These are phyloP conservation scores for Drosophila setifemur DNA, from an alignment of 1,140 invertebrate species.

Conservation along the genomic window DNA sequence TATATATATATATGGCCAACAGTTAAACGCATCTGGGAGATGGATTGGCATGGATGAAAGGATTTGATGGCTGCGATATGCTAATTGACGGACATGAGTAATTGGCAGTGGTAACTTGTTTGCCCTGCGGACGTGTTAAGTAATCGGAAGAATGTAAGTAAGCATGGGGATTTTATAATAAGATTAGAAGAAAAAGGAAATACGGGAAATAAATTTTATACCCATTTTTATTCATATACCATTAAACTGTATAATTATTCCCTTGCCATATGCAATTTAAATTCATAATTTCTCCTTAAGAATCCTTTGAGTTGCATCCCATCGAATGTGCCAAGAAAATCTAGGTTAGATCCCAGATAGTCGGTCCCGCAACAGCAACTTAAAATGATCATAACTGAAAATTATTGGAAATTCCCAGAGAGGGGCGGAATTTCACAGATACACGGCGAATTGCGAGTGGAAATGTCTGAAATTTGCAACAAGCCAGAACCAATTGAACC, in stretches of 20 bases:
- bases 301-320: not conserved
- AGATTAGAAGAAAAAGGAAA: not conserved
- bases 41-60: constrained; percentile 24
- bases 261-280: too few relatives aligned
- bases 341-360: constrained; percentile 51
- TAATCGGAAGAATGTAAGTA: constrained; percentile 18
- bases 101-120: constrained; percentile 28
- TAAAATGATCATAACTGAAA: constrained; percentile 76
- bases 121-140: constrained; percentile 13
- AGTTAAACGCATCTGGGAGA: constrained; percentile 5
- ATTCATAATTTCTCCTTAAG: not conserved
- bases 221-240: too few relatives aligned
- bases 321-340: constrained; percentile 6
- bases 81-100: constrained; percentile 36
- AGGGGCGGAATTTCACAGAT: constrained; percentile 14
- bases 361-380: constrained; percentile 26
- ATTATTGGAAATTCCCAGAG: constrained; percentile 49
- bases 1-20: constrained; percentile 25
- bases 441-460: constrained; percentile 52
- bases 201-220: not conserved
- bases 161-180: not conserved
- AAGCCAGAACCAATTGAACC: constrained; percentile 69
- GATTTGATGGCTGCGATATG: constrained; percentile 38
- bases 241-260: too few relatives aligned
- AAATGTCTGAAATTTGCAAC: constrained; percentile 77